Evolutionary conservation across 1,140 invertebrate species (phyloP), one percentile per base, ranked within the genome.

Genomic region (Aphis gossypii): DNA sequence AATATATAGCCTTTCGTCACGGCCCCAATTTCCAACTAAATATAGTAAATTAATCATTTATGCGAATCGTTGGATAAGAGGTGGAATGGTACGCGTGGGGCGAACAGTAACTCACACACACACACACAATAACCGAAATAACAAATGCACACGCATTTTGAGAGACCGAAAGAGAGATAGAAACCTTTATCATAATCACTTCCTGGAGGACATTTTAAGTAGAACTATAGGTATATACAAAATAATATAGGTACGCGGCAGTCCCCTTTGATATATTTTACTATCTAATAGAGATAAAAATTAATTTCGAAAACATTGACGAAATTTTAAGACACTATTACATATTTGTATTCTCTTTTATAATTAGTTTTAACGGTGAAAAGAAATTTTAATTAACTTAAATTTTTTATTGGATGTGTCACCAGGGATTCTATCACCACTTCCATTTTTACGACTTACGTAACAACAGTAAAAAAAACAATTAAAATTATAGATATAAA

Each of bases 1-100:
- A 91, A 92, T 92, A 51, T 51, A 68, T 18, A n/a, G 41, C 90
- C 41, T 92, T 35, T 92, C 90, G 60, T 92, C 60, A 76, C 90
- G 44, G 46, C n/a, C n/a, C 14, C 86, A 7, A 51, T 48, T 90
- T n/a, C 14, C 18, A 21, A n/a, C 18, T 87, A 76, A 35, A 20
- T 82, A 11, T n/a, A 48, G 90, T 92, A 46, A 48, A 92, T 92
- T 92, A 92, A 92, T 92, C 90, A 83, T 92, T 83, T 68, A 76
- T 14, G 38, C 84, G 84, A 76, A 41, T 83, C 44, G 41, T 51
- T 46, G 35, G 38, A 23, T 23, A 35, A 23, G 9, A 25, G 82
- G 82, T 38, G 14, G 35, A 38, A 18, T 20, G 68, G n/a, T 82
- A 38, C 18, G 20, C 38, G 21, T 82, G 38, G 20, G 38, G 35